A percentile compares a stretch with the other conserved stretches of the same genome.
Evolutionary conservation across 2,113 vertebrate genomes (phyloP).

Genomic region (Hemiscyllium ocellatum): DNA sequence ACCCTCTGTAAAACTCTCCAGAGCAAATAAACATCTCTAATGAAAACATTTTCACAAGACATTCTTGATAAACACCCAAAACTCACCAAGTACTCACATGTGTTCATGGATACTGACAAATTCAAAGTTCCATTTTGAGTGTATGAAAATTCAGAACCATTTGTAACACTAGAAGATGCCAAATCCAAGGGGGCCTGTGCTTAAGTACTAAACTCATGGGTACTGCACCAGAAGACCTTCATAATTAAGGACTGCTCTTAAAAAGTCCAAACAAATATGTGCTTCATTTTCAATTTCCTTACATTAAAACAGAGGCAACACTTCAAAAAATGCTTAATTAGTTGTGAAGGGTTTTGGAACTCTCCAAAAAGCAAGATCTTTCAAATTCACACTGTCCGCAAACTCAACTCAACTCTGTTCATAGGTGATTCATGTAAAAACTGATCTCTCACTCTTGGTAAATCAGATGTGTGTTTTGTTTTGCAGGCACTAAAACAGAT

Average conservation of each 20-base stretch:
- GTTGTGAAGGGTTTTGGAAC: neutral
- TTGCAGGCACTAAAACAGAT: neutral
- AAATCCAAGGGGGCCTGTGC: neutral
- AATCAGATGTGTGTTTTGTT: neutral
- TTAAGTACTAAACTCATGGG: neutral
- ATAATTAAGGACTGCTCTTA: neutral
- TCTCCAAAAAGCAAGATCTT: neutral
- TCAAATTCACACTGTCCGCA: neutral
- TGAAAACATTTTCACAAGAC: slow-evolving; percentile 5
- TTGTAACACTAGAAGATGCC: neutral
- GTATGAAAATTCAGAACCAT: neutral
- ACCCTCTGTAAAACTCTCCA: slow-evolving; percentile 15
- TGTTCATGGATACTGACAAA: neutral
- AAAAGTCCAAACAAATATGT: neutral
- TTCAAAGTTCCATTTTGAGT: neutral
- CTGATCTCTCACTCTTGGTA: neutral
- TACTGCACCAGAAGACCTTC: neutral
- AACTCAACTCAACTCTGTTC: neutral
- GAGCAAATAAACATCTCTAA: slow-evolving; percentile 21
- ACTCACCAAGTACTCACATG: neutral
- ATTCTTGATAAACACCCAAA: slow-evolving; percentile 14
- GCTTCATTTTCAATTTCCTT: neutral
- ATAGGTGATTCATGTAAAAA: neutral
- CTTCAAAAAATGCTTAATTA: neutral
- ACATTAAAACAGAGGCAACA: neutral